Base-by-base conservation (phyloP, 2,113 vertebrate genomes). In the Dipodomys ordii region DNA sequence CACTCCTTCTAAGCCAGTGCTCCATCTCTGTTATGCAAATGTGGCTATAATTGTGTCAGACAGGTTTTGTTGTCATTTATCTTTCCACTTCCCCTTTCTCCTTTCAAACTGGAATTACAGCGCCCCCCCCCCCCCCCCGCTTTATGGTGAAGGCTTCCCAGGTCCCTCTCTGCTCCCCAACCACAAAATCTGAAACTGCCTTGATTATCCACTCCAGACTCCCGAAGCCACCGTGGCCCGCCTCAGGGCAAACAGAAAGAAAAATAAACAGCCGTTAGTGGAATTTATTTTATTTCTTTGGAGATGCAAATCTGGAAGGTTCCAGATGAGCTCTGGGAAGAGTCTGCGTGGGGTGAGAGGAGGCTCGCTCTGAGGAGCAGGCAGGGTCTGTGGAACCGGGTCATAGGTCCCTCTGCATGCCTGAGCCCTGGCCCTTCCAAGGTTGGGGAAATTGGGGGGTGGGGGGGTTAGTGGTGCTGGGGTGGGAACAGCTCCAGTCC, bases 221-320 rank as follows among this genome's bases (percentile, higher is more conserved):
- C 87, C 67, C 39, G 53, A 67, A 97, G 87, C 46, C 67, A 27
- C 90, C 35, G 83, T 39, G 78, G 87, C 64, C 85, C 0, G 60
- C 93, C 92, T 94, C 20, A 1, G 91, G 95, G 84, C 90, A 91
- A 92, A 96, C 73, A 93, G 93, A 97, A 94, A 71, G 82, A 80
- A 95, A 96, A 95, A 93, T 88, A 96, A 95, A 96, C 76, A 96
- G 88, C 19, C 0, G 87, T 93, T 94, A 94, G 78, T 83, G 89
- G 88, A 83, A 86, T 95, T 93, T 95, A 91, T 89, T 95, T 96
- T 90, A 93, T 90, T 95, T 95, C 93, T 96, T 95, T 92, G 88
- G 90, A 95, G 85, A 93, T 90, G 93, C 79, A 95, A 96, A 95
- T 92, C 83, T 57, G 92, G 95, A 95, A 90, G 88, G 1, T 90